Percentiles rank a stretch among this genome's conserved stretches.
Conservation (phyloP, 1,140 invertebrate genomes). For the Sarcophaga bullata region DNA sequence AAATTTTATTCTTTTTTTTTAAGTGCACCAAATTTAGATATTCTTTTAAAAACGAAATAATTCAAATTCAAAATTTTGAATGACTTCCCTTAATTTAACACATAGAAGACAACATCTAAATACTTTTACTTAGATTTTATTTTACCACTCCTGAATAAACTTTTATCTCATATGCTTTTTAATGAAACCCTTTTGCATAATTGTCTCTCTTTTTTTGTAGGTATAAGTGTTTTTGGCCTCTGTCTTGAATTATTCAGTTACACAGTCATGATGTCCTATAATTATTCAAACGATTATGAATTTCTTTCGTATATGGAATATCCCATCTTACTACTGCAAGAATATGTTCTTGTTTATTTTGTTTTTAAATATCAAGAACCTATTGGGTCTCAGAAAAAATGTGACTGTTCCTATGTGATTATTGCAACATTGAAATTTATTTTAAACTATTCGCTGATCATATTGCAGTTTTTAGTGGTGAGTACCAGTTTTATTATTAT, state of each 20-base stretch:
- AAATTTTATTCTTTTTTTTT: too few relatives aligned
- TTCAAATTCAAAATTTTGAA: too few relatives aligned
- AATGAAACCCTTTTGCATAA: too few relatives aligned
- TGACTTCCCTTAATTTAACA: too few relatives aligned
- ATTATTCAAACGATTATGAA: slow-evolving; percentile 73
- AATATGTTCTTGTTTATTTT: slow-evolving; percentile 73
- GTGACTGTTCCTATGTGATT: slow-evolving; percentile 67
- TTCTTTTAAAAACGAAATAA: too few relatives aligned
- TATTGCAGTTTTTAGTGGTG: slow-evolving; percentile 72
- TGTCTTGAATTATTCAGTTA: slow-evolving; percentile 70
- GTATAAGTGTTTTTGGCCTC: slow-evolving; percentile 57
- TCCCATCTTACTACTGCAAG: slow-evolving; percentile 74
- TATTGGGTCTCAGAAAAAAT: slow-evolving; percentile 67
- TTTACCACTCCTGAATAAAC: too few relatives aligned
- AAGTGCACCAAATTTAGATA: too few relatives aligned
- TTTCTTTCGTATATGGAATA: slow-evolving; percentile 76
- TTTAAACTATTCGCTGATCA: slow-evolving; percentile 67
- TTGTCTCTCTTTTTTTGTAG: slow-evolving; percentile 42
- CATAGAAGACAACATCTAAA: too few relatives aligned
- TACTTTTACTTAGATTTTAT: too few relatives aligned
- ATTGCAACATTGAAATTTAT: slow-evolving; percentile 68
- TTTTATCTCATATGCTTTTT: too few relatives aligned
- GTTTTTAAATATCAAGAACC: slow-evolving; percentile 72
- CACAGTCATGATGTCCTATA: slow-evolving; percentile 75
- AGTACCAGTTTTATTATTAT: slow-evolving; percentile 57